Evolutionary conservation across 2,888 invertebrate species (phyloP), one percentile per base, ranked within the genome.

Genomic region (Athalia circularis): DNA sequence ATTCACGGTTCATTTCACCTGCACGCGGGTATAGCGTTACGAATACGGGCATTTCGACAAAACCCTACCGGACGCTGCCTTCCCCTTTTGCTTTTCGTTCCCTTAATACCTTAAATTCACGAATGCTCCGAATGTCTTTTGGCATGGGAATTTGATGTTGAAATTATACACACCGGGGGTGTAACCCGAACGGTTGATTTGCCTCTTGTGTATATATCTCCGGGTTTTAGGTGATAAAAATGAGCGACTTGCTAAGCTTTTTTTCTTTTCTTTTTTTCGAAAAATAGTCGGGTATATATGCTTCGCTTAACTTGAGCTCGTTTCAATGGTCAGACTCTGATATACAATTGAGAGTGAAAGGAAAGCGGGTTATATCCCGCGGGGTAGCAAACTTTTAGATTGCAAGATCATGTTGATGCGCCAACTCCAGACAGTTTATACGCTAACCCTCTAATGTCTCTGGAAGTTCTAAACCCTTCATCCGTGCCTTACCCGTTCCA

Each of bases 341-440:
- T 72, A 29, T 29, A 59, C 72, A 72, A 72, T 72, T 47, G 57
- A 72, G 72, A 72, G 72, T 72, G 72, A 72, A 72, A 72, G 57
- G n/a, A 72, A 72, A 57, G 52, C 72, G 72, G 59, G 54, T 47
- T 15, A 72, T 72, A 72, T 72, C 59, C 72, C 72, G 59, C 57
- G 57, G 72, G 59, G 72, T 72, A 72, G 59, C 45, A 72, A 72
- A 72, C 72, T 72, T 72, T 72, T 72, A 72, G 72, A 72, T 72
- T 72, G 72, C 72, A 47, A 72, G 72, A 72, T 72, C 72, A 72
- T 72, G 72, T 72, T 72, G 72, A 72, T 72, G 72, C 72, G 52
- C 72, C 47, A 72, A 57, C 72, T 72, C 72, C 29, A 72, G 72
- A 72, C 72, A 59, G 72, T 72, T 72, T 72, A 72, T 72, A 59